Base-by-base conservation (phyloP, 92 coral and sea anemone genomes). In the Zoanthus sociatus region DNA sequence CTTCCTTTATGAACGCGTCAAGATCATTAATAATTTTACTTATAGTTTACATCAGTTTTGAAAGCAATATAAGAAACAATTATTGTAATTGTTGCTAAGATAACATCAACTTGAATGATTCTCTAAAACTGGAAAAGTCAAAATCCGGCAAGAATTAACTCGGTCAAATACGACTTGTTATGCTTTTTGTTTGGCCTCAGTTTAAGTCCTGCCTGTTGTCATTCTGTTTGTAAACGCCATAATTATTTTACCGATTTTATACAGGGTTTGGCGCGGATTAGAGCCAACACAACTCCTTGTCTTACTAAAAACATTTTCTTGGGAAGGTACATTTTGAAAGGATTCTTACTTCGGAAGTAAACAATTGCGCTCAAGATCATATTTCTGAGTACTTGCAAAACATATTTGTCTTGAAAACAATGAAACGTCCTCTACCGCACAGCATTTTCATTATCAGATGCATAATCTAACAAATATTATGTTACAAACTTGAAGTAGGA, bases 371-470 rank as follows among this genome's bases (percentile, higher is more conserved):
- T 78, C 9, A 78, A 7, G 63, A 53, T 50, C 17, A 54, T 26
- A 77, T 30, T 58, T 60, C 46, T 26, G 37, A 55, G 30, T 30
- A 50, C 60, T 78, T 56, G 56, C 32, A 60, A 58, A 60, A 44
- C 16, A 13, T 78, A 58, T 78, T 78, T 78, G 51, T 58, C 33
- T 78, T 17, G 12, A 32, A 56, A 31, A 56, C 83, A 56, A 60
- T 50, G 55, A 50, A 78, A 1, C 83, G 50, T 16, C 32, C 8
- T 50, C 12, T 50, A 50, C 12, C 12, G 55, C 1, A 50, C 12
- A 50, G 55, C 55, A 50, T 11, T 50, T 7, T 0, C 12, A 50
- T 50, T 50, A 50, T 50, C 55, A 7, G 12, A 1, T 1, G 7
- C 55, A 50, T 50, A 37, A 37, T 37, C 42, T 37, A 37, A 37